Percentiles rank a stretch among this genome's conserved stretches.
phyloP scores from a whole-genome alignment of 1,140 invertebrate species.

The Micrasema minimum region DNA sequence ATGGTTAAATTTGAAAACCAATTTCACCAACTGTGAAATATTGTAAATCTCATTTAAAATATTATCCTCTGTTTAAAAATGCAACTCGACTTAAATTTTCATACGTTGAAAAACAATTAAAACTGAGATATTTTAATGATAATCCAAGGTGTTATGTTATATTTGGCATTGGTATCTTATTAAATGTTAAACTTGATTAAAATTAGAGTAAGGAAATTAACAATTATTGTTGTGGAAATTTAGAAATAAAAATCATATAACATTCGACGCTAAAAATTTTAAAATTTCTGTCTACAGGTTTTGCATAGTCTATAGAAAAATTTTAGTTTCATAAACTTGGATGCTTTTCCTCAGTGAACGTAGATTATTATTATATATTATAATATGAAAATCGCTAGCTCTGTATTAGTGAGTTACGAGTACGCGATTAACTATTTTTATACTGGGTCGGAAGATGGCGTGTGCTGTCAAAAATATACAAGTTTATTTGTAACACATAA shows the following conservation, averaged over 20 bases:
- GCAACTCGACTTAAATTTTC: no score
- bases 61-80: no score
- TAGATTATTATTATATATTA: constrained; percentile 7
- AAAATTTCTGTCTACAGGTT: not conserved
- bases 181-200: not conserved
- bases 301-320: not conserved
- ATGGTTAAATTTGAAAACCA: no score
- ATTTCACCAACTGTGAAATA: no score
- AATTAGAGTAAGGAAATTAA: not conserved
- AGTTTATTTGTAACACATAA: no score
- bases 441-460: constrained; percentile 41
- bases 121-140: no score
- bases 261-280: not conserved
- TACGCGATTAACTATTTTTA: constrained; percentile 44
- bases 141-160: no score
- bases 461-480: constrained; percentile 23
- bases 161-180: not conserved
- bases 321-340: not conserved
- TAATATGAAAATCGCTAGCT: constrained; percentile 44
- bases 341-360: constrained; percentile 5
- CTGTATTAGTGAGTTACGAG: constrained; percentile 53
- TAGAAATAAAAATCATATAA: not conserved
- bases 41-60: no score
- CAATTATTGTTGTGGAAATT: not conserved
- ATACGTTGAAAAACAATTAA: no score